phyloP scores from a whole-genome alignment of 2,888 invertebrate genomes.

The Frankliniella intonsa region DNA sequence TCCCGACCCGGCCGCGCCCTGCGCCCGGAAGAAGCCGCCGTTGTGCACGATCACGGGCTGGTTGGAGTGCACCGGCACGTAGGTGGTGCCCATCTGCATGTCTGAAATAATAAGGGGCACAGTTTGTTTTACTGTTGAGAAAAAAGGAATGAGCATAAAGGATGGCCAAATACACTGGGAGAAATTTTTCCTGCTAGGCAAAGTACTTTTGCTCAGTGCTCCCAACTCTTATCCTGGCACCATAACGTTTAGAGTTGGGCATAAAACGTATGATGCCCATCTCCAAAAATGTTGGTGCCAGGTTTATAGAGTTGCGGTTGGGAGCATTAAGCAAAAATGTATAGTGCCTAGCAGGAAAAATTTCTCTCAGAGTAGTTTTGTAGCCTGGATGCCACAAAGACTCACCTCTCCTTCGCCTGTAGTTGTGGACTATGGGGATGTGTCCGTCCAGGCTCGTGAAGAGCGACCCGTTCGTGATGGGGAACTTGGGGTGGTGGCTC shows the following conservation, averaged over 20 bases:
- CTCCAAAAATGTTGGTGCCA: too few relatives aligned
- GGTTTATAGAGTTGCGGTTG: too few relatives aligned
- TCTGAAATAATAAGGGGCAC: not conserved
- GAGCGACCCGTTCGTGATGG: slow-evolving; percentile 55
- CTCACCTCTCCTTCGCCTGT: slow-evolving; percentile 46
- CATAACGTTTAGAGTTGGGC: too few relatives aligned
- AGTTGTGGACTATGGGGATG: slow-evolving; percentile 52
- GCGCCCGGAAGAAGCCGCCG: not conserved
- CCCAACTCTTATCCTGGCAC: too few relatives aligned
- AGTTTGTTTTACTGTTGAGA: not conserved
- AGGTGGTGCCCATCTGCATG: slow-evolving; percentile 12
- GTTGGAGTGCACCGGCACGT: slow-evolving; percentile 17
- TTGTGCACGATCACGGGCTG: slow-evolving; percentile 21
- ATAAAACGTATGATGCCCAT: too few relatives aligned
- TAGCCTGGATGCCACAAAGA: too few relatives aligned
- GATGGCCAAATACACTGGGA: not conserved
- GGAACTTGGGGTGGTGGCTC: slow-evolving; percentile 44
- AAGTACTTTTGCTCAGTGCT: too few relatives aligned
- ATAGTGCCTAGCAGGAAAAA: too few relatives aligned
- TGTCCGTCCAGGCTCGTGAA: slow-evolving; percentile 51
- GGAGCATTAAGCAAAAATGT: too few relatives aligned
- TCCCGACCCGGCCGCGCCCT: not conserved
- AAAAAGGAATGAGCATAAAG: not conserved
- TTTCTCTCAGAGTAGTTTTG: not conserved
- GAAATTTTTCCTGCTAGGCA: too few relatives aligned